Percentiles rank a stretch among this genome's conserved stretches.
Evolutionary conservation across 2,113 vertebrate species (phyloP).

Genomic region (Sardina pilchardus): DNA sequence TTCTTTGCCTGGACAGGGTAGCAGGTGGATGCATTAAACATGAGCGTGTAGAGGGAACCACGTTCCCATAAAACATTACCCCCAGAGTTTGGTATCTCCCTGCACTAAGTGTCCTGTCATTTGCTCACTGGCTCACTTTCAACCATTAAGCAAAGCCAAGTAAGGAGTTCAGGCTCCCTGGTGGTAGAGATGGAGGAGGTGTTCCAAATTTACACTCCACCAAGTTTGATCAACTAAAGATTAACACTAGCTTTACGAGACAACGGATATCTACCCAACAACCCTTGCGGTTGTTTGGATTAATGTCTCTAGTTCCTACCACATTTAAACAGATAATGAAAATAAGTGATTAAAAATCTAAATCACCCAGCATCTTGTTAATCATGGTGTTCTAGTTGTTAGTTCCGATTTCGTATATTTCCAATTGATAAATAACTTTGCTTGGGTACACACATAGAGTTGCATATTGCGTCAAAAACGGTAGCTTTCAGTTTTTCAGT

Average conservation of each 20-base stretch:
- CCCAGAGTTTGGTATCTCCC: conserved; percentile 23
- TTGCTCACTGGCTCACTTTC: conserved; percentile 38
- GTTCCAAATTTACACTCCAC: conserved; percentile 34
- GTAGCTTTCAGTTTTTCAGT: too few species aligned
- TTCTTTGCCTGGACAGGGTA: conserved; percentile 50
- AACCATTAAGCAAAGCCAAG: conserved; percentile 29
- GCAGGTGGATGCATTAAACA: conserved; percentile 53
- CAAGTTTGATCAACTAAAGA: conserved; percentile 29
- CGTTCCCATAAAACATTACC: conserved; percentile 56
- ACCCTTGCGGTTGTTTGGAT: not conserved
- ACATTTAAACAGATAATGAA: not conserved
- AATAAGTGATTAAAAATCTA: not conserved
- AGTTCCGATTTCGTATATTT: not conserved
- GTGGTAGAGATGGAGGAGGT: conserved; percentile 16
- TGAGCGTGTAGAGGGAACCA: conserved; percentile 43
- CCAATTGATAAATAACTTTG: not conserved
- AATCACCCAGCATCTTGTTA: not conserved
- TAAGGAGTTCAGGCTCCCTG: conserved; percentile 17
- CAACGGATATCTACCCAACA: conserved; percentile 3
- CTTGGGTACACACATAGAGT: too few species aligned
- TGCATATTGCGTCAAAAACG: too few species aligned
- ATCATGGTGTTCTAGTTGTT: not conserved
- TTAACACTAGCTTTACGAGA: conserved; percentile 39
- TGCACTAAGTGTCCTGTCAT: conserved; percentile 33
- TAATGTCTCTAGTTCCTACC: not conserved